Conservation (phyloP, 2,113 vertebrate species). For the Pelodiscus sinensis region DNA sequence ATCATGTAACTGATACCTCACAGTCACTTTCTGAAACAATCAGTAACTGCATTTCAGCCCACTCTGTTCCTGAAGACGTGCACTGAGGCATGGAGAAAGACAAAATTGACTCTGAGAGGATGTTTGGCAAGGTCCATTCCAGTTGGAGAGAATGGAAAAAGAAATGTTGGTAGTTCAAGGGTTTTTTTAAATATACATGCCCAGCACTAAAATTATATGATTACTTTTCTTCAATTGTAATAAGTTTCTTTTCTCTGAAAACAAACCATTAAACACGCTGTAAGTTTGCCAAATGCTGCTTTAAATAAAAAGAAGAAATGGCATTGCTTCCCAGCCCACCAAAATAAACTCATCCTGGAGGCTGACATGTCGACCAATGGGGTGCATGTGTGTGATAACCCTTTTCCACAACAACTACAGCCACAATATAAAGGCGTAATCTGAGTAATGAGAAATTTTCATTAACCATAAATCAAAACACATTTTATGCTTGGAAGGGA, state of each 20-base stretch:
- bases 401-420: slow-evolving; percentile 44
- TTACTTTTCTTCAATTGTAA: slow-evolving; percentile 25
- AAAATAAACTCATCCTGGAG: slow-evolving; percentile 51
- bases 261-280: slow-evolving; percentile 36
- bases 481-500: slow-evolving; percentile 44
- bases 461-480: slow-evolving; percentile 58
- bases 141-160: not conserved
- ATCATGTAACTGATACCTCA: not conserved
- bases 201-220: slow-evolving; percentile 9
- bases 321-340: slow-evolving; percentile 28
- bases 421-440: slow-evolving; percentile 47
- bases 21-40: slow-evolving; percentile 6
- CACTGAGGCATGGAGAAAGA: not conserved
- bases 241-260: slow-evolving; percentile 43
- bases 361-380: slow-evolving; percentile 3
- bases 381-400: slow-evolving; percentile 42
- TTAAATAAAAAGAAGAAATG: slow-evolving; percentile 58
- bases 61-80: not conserved
- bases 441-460: slow-evolving; percentile 52
- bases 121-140: not conserved
- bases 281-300: slow-evolving; percentile 37
- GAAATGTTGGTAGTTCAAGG: not conserved
- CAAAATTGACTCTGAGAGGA: not conserved
- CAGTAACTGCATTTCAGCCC: not conserved
- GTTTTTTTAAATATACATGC: not conserved